Conservation (phyloP, 2,113 vertebrate genomes). For the Saccopteryx bilineata region DNA sequence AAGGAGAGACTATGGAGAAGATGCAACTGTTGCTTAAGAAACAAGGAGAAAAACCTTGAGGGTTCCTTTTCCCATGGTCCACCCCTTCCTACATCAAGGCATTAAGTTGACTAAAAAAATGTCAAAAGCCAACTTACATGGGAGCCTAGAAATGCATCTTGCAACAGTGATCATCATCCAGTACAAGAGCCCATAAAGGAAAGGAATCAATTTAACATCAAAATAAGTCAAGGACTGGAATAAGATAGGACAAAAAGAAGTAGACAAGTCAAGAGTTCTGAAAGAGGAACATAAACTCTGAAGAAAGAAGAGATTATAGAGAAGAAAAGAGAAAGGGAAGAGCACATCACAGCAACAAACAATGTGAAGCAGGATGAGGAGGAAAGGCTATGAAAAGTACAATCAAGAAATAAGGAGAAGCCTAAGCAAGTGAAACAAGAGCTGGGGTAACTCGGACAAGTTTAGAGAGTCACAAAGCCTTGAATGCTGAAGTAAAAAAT, state of each 20-base stretch:
- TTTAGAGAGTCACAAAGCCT: background rate
- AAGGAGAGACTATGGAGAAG: background rate
- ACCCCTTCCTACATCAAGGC: background rate
- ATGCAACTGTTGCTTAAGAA: background rate
- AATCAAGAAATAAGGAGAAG: background rate
- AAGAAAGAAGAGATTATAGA: background rate
- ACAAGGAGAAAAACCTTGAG: background rate
- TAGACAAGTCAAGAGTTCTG: background rate
- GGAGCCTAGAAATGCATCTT: background rate
- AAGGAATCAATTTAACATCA: background rate
- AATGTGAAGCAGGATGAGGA: accelerated
- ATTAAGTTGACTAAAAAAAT: background rate
- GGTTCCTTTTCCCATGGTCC: accelerated
- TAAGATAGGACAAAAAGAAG: background rate
- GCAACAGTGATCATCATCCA: background rate
- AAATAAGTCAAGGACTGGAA: background rate
- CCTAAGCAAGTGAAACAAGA: background rate
- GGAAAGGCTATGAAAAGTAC: background rate
- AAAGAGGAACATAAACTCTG: accelerated
- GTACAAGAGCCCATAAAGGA: background rate
- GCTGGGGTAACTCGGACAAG: accelerated
- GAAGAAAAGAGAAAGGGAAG: background rate
- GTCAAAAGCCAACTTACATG: background rate
- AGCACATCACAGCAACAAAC: accelerated
- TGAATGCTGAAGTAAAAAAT: background rate